Base-by-base conservation (phyloP, 2,888 invertebrate genomes). In the Tromatobia lineatoria region DNA sequence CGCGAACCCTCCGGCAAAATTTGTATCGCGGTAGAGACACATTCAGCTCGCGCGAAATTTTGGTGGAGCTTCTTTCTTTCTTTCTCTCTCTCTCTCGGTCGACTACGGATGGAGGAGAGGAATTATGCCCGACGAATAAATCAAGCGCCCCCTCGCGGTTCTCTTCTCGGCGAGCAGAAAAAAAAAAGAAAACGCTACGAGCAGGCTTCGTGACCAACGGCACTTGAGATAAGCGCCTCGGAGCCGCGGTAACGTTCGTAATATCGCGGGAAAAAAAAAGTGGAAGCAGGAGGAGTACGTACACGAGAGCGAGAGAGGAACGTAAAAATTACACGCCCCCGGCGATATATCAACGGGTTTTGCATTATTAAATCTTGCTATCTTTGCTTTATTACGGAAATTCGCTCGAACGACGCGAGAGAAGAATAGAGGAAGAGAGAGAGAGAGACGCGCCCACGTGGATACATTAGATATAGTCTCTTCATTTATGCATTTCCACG, bases 301-400 rank as follows among this genome's bases (percentile, higher is more conserved):
- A 57, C 42, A 50, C 57, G 67, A 47, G 71, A 78, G 73, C 71
- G 54, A 59, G 76, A 78, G 70, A 67, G 71, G 75, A 78, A 75
- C 69, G 78, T 75, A 86, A 85, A 86, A 86, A 86, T 85, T 82
- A 80, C 86, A 85, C 78, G 77, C 85, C 71, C 34, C 59, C 25
- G 71, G 69, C 85, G 82, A 86, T 86, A 86, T 83, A 86, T 86
- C 85, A 86, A 80, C 66, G 71, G 61, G 82, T 83, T 86, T 86
- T 86, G 80, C 86, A 86, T 86, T 86, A 86, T 86, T 86, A 86
- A 86, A 86, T 86, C 82, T 86, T 78, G 80, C 82, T 85, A 86
- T 86, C 85, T 83, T 85, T 83, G 82, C 80, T 85, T 83, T 82
- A 85, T 85, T 83, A 74, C 73, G 64, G 71, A 83, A 82, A 80